Base-by-base conservation (phyloP, 2,113 vertebrate genomes). In the Gasterosteus nipponicus region DNA sequence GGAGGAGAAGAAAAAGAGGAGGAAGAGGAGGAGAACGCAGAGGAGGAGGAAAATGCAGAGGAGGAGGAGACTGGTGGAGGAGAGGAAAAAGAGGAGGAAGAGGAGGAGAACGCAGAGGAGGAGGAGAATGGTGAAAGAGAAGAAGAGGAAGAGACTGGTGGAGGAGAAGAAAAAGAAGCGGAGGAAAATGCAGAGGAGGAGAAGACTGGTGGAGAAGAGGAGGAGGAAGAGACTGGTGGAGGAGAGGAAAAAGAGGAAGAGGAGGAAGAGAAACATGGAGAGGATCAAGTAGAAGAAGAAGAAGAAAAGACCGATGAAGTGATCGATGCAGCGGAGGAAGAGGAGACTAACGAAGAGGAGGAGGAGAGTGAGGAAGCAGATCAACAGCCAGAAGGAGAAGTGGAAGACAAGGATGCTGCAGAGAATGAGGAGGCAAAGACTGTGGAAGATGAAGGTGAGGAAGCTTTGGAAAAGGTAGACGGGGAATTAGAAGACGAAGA, bases 141-240 rank as follows among this genome's bases (percentile, higher is more conserved):
- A 10, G 81, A 65, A 7, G 19, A 42, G 0, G 74, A 22, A 3
- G 39, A 65, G 38, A 73, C 18, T 11, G 63, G 54, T 2, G 60
- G 81, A 7, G 9, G 51, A 2, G 64, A 29, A 58, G 70, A 41
- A 2, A 49, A 42, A n/a, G 33, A 33, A 33, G 33, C 2, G 59
- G 59, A n/a, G 72, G 35, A 42, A 59, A 79, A 11, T 6, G 77
- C 59, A 14, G 15, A 41, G 1, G 74, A n/a, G n/a, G n/a, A n/a
- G n/a, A n/a, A n/a, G 29, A n/a, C n/a, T n/a, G n/a, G n/a, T n/a
- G n/a, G n/a, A n/a, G n/a, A n/a, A n/a, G n/a, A n/a, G 65, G 16
- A 26, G 29, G 65, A 56, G 22, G 70, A 22, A 3, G 39, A 65
- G 38, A 73, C 18, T 11, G 63, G 51, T 2, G 60, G n/a, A n/a